phyloP scores from a whole-genome alignment of 1,140 invertebrate genomes.

The Ganaspis sp. region DNA sequence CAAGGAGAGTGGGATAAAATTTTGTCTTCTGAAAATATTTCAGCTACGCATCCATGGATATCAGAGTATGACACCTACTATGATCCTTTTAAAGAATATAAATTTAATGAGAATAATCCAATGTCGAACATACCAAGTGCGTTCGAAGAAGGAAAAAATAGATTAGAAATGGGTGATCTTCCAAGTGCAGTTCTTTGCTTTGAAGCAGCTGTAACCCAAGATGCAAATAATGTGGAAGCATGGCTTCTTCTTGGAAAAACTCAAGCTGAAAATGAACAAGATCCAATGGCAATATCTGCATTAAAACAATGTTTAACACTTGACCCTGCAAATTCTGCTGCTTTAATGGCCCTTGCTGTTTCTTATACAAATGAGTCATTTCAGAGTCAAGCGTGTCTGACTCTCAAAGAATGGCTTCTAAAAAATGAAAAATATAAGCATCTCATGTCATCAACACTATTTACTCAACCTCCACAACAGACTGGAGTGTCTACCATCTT shows the following conservation, averaged over 20 bases:
- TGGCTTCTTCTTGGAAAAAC: constrained; percentile 90
- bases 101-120: constrained; percentile 91
- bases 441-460: constrained; percentile 77
- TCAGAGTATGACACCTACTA: constrained; percentile 80
- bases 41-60: constrained; percentile 81
- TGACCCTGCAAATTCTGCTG: constrained; percentile 88
- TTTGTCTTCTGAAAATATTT: constrained; percentile 67
- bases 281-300: constrained; percentile 92
- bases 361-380: constrained; percentile 97
- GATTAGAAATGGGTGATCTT: constrained; percentile 90
- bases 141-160: constrained; percentile 90
- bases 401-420: constrained; percentile 89
- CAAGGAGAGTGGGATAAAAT: constrained; percentile 88
- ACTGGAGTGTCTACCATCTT: constrained; percentile 67
- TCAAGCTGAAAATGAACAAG: constrained; percentile 94
- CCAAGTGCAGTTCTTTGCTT: constrained; percentile 97
- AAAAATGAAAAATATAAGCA: constrained; percentile 90
- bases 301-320: constrained; percentile 90
- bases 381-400: constrained; percentile 84
- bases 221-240: constrained; percentile 87
- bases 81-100: constrained; percentile 86
- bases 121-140: constrained; percentile 89
- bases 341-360: constrained; percentile 93
- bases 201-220: constrained; percentile 94
- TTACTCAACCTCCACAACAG: constrained; percentile 40